phyloP scores from a whole-genome alignment of 2,113 vertebrate species.

The Notechis scutatus region DNA sequence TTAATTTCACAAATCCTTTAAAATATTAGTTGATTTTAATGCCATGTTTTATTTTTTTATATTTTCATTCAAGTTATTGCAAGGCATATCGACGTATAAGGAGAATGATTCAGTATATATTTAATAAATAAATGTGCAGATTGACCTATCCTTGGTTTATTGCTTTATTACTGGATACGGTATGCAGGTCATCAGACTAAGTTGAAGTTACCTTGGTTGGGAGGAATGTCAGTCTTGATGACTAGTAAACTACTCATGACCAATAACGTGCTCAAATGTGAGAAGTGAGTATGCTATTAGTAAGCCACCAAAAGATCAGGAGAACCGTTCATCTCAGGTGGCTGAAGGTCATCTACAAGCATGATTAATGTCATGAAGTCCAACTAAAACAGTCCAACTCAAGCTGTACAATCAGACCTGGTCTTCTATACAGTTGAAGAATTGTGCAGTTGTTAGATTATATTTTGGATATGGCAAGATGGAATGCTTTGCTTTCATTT shows the following conservation, averaged over 20 bases:
- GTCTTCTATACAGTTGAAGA: neutral
- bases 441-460: neutral
- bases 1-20: neutral
- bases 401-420: neutral
- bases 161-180: neutral
- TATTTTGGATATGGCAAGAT: neutral
- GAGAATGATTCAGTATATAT: neutral
- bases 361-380: neutral
- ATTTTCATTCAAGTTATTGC: neutral
- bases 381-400: neutral
- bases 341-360: neutral
- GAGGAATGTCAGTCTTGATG: neutral
- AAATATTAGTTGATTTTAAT: neutral
- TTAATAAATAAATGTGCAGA: neutral
- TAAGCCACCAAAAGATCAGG: neutral
- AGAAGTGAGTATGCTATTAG: neutral
- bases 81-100: neutral
- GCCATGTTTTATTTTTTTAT: neutral
- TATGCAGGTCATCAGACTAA: neutral
- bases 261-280: neutral
- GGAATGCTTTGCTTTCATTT: neutral
- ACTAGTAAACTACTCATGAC: neutral
- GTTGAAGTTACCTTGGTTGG: neutral
- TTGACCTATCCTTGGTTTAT: neutral
- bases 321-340: neutral